Evolutionary conservation across 2,797 vertebrate species (phyloP), one percentile per base, ranked within the genome.

Genomic region (Crenuchus spilurus): DNA sequence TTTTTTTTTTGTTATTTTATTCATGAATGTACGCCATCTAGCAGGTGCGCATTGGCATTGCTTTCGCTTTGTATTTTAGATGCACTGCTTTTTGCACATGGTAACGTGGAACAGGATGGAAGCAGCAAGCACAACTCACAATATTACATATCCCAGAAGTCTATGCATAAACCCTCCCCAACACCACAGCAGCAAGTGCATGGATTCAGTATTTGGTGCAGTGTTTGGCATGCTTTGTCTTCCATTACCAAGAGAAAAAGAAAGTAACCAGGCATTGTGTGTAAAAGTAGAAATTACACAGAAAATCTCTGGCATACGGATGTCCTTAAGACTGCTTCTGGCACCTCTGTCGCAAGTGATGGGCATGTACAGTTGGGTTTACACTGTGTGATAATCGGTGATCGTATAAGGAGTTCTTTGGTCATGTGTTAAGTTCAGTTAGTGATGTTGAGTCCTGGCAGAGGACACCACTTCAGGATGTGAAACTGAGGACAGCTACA

Each of bases 1-100:
- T 42, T 62, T 72, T 16, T 52, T 46, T 10, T 41, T 58, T 78
- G 51, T 66, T 16, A 39, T 70, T 63, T 39, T 26, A 41, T 64
- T 39, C 22, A 39, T 75, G 75, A 80, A 77, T 80, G 82, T 81
- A 75, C 73, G 65, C 18, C 49, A 2, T 14, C 48, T 61, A 51
- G 67, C 58, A 42, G 31, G 42, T 73, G 73, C 71, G 71, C 66
- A 24, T 61, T 20, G 3, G 66, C 66, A 41, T 74, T 26, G 61
- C 60, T 71, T 72, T 24, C 18, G 28, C 75, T 75, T 62, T 70
- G 65, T 61, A 14, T 62, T 20, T 60, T 49, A 77, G 74, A 63
- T 79, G 83, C 85, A 84, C 86, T 85, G 87, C 75, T 82, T 88
- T 88, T 88, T 57, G 84, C 86, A 86, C 86, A 82, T 33, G 66